phyloP scores from a whole-genome alignment of 2,797 vertebrate genomes.

The Brachyalestes nurse region DNA sequence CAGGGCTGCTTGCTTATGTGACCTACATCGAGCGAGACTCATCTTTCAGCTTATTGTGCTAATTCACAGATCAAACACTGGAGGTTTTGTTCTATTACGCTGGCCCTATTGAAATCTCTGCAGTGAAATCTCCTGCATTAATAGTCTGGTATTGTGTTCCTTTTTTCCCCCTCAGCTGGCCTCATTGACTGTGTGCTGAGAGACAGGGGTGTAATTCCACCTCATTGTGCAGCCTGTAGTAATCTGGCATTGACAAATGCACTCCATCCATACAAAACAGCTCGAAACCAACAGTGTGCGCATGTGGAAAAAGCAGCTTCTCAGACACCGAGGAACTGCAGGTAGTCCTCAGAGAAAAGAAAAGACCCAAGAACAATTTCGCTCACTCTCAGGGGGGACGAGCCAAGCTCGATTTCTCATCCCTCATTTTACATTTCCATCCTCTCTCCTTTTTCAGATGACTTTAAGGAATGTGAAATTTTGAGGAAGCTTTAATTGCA shows the following conservation, averaged over 20 bases:
- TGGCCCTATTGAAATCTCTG: constrained; percentile 20
- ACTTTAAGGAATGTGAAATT: constrained; percentile 19
- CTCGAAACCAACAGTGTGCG: constrained; percentile 11
- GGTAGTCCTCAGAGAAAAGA: constrained; percentile 16
- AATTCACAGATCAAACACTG: constrained; percentile 50
- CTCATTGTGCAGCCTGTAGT: constrained; percentile 36
- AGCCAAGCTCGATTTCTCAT: neutral
- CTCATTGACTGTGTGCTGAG: constrained; percentile 33
- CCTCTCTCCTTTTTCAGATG: neutral
- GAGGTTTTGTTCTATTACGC: constrained; percentile 36
- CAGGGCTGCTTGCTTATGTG: neutral
- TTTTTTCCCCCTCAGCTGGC: constrained; percentile 18
- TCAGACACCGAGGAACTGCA: constrained; percentile 5
- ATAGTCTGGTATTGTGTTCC: constrained; percentile 36
- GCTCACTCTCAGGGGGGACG: neutral
- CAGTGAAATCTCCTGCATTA: constrained; percentile 28
- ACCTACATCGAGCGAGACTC: constrained; percentile 19
- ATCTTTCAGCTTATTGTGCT: constrained; percentile 34
- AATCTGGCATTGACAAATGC: constrained; percentile 44
- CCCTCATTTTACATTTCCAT: constrained; percentile 2
- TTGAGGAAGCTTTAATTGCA: constrained; percentile 39
- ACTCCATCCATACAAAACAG: constrained; percentile 31
- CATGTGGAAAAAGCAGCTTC: constrained; percentile 8
- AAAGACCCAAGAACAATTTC: neutral
- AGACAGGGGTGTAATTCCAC: constrained; percentile 44